Percentiles rank a stretch among this genome's conserved stretches.
Evolutionary conservation across 2,888 invertebrate genomes (phyloP).

Genomic region (Drosophila ustulata): DNA sequence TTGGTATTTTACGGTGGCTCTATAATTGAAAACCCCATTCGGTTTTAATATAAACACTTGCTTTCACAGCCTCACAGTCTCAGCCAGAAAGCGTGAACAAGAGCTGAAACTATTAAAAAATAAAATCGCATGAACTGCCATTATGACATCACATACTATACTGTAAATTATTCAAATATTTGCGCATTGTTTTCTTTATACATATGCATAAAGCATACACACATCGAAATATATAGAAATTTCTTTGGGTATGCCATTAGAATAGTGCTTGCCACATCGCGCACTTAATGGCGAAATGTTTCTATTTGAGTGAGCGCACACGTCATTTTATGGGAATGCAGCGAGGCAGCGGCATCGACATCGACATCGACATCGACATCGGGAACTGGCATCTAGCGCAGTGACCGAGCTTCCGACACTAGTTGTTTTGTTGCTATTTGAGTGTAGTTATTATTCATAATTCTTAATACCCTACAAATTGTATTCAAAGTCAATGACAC

Average conservation of each 20-base stretch:
- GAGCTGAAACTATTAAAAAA: conserved; percentile 41
- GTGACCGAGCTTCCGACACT: conserved; percentile 33
- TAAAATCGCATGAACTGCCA: conserved; percentile 30
- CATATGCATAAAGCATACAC: conserved; percentile 33
- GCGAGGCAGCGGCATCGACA: conserved; percentile 8
- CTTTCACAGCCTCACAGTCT: conserved; percentile 6
- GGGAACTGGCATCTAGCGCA: neutral
- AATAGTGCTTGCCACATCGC: conserved; percentile 34
- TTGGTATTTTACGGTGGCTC: conserved; percentile 22
- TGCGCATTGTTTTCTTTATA: conserved; percentile 58
- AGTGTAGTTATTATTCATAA: conserved; percentile 28
- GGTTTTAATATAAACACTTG: conserved; percentile 35
- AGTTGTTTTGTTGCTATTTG: conserved; percentile 28
- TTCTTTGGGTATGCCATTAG: conserved; percentile 48
- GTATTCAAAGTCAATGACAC: neutral
- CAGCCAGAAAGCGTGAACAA: conserved; percentile 59
- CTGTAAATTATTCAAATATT: conserved; percentile 75
- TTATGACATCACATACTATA: conserved; percentile 76
- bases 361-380: too few species aligned
- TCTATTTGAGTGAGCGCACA: conserved; percentile 74
- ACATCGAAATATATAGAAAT: conserved; percentile 8
- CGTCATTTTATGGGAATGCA: conserved; percentile 74
- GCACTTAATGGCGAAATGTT: conserved; percentile 64
- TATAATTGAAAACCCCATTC: conserved; percentile 26
- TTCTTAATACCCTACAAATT: neutral